Percentiles rank a stretch among this genome's conserved stretches.
phyloP scores from a whole-genome alignment of 2,113 vertebrate species.

The Prionailurus bengalensis region DNA sequence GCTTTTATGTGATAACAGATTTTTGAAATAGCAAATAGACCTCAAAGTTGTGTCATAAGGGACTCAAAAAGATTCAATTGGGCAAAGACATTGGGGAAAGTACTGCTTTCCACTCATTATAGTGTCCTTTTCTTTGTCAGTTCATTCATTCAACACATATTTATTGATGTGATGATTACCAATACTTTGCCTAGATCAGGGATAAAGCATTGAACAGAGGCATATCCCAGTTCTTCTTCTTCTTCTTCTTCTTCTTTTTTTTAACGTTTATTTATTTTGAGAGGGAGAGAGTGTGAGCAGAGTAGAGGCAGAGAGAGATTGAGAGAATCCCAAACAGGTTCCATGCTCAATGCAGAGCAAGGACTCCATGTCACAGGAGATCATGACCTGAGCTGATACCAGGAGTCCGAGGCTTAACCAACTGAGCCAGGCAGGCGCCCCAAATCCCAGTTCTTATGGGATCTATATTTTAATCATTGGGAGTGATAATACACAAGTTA shows the following conservation, averaged over 20 bases:
- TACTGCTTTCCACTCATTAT: not conserved
- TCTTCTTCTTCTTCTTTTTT: too few species aligned
- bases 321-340: too few species aligned
- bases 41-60: not conserved
- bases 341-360: too few species aligned
- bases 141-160: not conserved
- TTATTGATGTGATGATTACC: not conserved
- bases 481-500: not conserved
- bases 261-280: too few species aligned
- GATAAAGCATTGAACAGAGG: not conserved
- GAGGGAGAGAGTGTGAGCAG: too few species aligned
- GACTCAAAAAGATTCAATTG: not conserved
- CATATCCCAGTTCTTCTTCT: not conserved
- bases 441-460: not conserved
- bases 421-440: too few species aligned
- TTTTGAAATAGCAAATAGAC: not conserved
- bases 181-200: not conserved
- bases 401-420: too few species aligned
- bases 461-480: not conserved
- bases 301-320: too few species aligned
- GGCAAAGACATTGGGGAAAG: not conserved
- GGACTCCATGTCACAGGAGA: too few species aligned
- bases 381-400: too few species aligned
- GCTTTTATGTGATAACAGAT: conserved; percentile 20
- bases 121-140: not conserved